Percentiles rank a stretch among this genome's conserved stretches.
phyloP scores from a whole-genome alignment of 2,888 invertebrate species.

The Polietes domitor region DNA sequence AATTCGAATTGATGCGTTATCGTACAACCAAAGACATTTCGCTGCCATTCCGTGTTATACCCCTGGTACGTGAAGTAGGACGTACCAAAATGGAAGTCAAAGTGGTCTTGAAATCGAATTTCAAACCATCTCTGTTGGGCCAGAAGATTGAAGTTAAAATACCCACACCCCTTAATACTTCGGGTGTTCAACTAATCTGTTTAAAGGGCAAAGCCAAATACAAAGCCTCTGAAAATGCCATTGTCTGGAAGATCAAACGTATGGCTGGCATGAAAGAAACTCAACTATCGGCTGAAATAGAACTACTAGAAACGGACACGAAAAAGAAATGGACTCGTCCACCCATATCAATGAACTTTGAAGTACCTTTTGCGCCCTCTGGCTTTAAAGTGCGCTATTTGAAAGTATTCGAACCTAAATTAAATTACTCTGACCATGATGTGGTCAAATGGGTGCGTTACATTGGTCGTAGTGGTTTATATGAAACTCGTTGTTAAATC shows the following conservation, averaged over 20 bases:
- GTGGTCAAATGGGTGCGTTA: conserved; percentile 99
- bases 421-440: conserved; percentile 99
- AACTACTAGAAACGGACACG: conserved; percentile 97
- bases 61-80: conserved; percentile 98
- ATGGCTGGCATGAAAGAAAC: conserved; percentile 99
- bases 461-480: conserved; percentile 99
- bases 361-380: conserved; percentile 99
- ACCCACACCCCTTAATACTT: conserved; percentile 98
- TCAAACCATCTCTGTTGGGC: conserved; percentile 97
- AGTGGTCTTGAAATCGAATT: conserved; percentile 99
- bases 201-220: conserved; percentile 99
- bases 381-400: conserved; percentile 99
- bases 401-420: conserved; percentile 99
- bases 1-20: conserved; percentile 99
- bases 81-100: conserved; percentile 99
- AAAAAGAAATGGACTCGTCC: conserved; percentile 99
- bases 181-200: conserved; percentile 99
- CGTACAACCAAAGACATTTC: conserved; percentile 99
- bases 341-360: conserved; percentile 99
- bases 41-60: conserved; percentile 99
- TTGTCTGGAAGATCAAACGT: conserved; percentile 96
- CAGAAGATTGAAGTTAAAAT: conserved; percentile 99
- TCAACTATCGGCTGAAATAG: conserved; percentile 99
- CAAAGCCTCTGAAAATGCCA: conserved; percentile 99
- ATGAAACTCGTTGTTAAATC: conserved; percentile 97